A percentile compares a stretch with the other conserved stretches of the same genome.
These are phyloP conservation scores for Acholoe squamosa DNA, from an alignment of 2,888 invertebrate genomes.

Conservation along the genomic window DNA sequence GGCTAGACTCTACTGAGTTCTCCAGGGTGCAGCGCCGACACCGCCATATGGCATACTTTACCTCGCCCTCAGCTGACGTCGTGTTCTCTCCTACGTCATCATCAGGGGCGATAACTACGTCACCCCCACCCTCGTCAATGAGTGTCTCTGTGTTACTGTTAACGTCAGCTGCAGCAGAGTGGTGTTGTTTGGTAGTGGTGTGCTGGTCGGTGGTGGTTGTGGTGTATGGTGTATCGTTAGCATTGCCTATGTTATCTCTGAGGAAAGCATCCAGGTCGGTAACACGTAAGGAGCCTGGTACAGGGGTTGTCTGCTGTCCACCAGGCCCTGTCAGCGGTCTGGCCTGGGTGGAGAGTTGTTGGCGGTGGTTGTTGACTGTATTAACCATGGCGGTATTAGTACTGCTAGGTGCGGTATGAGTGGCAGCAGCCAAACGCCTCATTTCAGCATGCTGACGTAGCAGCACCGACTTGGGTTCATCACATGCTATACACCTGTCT, in stretches of 20 bases:
- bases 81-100: neutral
- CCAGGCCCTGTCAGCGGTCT: neutral
- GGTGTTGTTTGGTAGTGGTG: neutral
- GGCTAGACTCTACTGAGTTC: conserved; percentile 87
- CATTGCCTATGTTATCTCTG: neutral
- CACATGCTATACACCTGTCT: conserved; percentile 92
- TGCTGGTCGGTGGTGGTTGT: neutral
- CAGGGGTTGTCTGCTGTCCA: neutral
- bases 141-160: conserved; percentile 26
- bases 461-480: conserved; percentile 77
- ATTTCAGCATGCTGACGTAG: neutral
- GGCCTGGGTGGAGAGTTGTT: neutral
- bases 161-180: neutral
- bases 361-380: neutral
- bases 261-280: neutral
- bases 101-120: neutral
- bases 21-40: conserved; percentile 89
- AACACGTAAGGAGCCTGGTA: neutral
- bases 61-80: neutral
- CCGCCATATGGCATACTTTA: conserved; percentile 76
- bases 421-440: neutral
- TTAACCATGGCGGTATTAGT: neutral
- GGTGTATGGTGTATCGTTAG: neutral
- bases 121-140: neutral
- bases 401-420: neutral